These are phyloP conservation scores for Anoplius nigerrimus DNA, from an alignment of 2,888 invertebrate species.

Conservation along the genomic window DNA sequence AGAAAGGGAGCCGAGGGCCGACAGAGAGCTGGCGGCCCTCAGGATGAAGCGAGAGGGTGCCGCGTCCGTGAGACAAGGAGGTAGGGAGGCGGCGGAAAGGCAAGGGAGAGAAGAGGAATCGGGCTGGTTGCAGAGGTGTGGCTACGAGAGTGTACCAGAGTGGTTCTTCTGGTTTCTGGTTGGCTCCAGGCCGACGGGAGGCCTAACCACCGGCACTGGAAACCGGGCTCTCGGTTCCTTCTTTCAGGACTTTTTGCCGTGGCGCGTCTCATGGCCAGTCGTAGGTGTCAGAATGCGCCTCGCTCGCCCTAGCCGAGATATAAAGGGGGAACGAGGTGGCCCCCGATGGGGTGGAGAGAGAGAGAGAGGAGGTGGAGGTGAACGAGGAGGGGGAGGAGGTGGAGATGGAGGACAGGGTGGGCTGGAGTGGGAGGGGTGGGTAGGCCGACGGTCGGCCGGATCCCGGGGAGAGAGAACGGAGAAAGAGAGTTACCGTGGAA, in stretches of 20 bases:
- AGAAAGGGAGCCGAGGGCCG: slow-evolving; percentile 25
- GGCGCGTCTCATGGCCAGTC: slow-evolving; percentile 62
- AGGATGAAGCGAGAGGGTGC: slow-evolving; percentile 27
- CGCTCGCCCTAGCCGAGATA: slow-evolving; percentile 38
- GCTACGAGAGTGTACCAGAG: slow-evolving; percentile 68
- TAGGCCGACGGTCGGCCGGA: slow-evolving; percentile 7
- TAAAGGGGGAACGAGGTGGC: slow-evolving; percentile 16
- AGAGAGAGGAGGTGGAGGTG: slow-evolving; percentile 9
- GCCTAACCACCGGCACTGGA: slow-evolving; percentile 65
- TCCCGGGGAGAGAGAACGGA: slow-evolving; percentile 4
- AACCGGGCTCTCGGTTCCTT: slow-evolving; percentile 49
- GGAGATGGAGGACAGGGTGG: slow-evolving; percentile 12
- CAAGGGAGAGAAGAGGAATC: slow-evolving; percentile 59
- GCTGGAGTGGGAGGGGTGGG: slow-evolving; percentile 9
- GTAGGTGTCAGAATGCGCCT: slow-evolving; percentile 69
- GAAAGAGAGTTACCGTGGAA: slow-evolving; percentile 58
- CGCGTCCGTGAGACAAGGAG: slow-evolving; percentile 22
- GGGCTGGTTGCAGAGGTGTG: slow-evolving; percentile 69
- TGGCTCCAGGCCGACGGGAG: slow-evolving; percentile 71
- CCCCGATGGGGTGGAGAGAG: slow-evolving; percentile 11
- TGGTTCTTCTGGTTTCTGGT: slow-evolving; percentile 71
- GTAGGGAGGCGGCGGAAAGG: slow-evolving; percentile 33
- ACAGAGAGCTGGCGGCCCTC: slow-evolving; percentile 10
- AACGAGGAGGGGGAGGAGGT: slow-evolving; percentile 7
- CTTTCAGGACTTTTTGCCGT: slow-evolving; percentile 51